Evolutionary conservation across 2,888 invertebrate genomes (phyloP).

Genomic region (Tuta absoluta): DNA sequence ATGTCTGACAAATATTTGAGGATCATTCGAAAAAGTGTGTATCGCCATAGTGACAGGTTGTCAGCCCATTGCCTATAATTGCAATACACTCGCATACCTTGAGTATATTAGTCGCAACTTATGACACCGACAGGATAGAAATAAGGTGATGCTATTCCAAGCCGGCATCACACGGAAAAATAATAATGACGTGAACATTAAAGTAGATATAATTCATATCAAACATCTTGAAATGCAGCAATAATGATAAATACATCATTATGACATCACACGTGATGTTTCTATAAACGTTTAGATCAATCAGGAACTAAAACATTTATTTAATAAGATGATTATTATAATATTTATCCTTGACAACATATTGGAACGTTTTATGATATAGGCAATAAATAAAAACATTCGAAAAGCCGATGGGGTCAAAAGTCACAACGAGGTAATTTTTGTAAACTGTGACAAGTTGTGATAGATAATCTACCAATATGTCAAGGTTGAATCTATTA

Average conservation of each 20-base stretch:
- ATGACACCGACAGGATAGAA: no score
- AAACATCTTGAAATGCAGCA: neutral
- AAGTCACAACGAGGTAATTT: neutral
- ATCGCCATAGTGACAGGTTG: no score
- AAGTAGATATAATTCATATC: no score
- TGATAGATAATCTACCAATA: neutral
- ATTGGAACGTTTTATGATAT: slow-evolving; percentile 11
- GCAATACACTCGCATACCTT: no score
- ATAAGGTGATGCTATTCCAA: no score
- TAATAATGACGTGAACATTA: no score
- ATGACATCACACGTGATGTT: slow-evolving; percentile 9
- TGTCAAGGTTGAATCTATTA: slow-evolving; percentile 2
- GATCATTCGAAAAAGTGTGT: no score
- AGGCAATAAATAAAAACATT: neutral
- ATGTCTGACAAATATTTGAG: no score
- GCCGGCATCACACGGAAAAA: no score
- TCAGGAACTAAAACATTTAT: slow-evolving; percentile 9
- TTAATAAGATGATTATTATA: slow-evolving; percentile 6
- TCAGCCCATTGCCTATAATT: no score
- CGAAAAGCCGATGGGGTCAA: slow-evolving; percentile 9
- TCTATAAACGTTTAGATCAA: neutral
- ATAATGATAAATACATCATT: neutral
- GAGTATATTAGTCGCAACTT: no score
- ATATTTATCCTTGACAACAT: slow-evolving; percentile 2
- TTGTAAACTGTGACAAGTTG: neutral